These are phyloP conservation scores for Graphium colonna DNA, from an alignment of 2,888 invertebrate genomes.

Conservation along the genomic window DNA sequence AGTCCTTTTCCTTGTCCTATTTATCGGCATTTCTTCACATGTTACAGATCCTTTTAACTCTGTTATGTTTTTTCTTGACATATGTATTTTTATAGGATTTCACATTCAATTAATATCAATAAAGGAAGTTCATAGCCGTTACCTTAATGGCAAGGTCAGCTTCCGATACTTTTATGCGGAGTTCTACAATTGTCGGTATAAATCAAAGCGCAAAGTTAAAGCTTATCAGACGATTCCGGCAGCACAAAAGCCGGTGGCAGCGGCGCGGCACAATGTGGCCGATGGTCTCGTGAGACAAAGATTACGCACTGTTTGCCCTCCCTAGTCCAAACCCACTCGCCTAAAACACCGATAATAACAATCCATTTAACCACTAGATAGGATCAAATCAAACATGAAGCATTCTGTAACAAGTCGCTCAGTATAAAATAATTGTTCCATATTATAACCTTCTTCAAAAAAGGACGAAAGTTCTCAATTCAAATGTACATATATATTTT, in stretches of 20 bases:
- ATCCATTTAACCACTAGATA: slow-evolving; percentile 24
- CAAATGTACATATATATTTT: too few relatives aligned
- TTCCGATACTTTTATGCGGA: slow-evolving; percentile 20
- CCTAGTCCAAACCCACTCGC: slow-evolving; percentile 36
- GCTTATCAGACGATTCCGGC: slow-evolving; percentile 54
- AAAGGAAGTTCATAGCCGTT: neutral
- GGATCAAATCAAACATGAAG: neutral
- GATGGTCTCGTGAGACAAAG: slow-evolving; percentile 61
- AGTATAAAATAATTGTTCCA: too few relatives aligned
- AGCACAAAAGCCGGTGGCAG: slow-evolving; percentile 50
- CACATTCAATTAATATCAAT: neutral
- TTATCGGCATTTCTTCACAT: slow-evolving; percentile 54
- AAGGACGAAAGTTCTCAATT: too few relatives aligned
- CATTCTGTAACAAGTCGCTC: neutral
- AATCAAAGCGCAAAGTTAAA: slow-evolving; percentile 48
- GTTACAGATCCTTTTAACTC: slow-evolving; percentile 49
- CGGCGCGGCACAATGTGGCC: slow-evolving; percentile 54
- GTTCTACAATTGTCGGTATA: slow-evolving; percentile 40
- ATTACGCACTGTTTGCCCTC: slow-evolving; percentile 57
- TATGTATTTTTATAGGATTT: too few relatives aligned
- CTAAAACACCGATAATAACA: slow-evolving; percentile 44
- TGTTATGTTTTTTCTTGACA: slow-evolving; percentile 46
- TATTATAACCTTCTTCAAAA: too few relatives aligned
- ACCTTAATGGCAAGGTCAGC: neutral
- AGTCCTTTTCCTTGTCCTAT: slow-evolving; percentile 67